phyloP scores from a whole-genome alignment of 2,113 vertebrate genomes.

The Acinonyx jubatus region DNA sequence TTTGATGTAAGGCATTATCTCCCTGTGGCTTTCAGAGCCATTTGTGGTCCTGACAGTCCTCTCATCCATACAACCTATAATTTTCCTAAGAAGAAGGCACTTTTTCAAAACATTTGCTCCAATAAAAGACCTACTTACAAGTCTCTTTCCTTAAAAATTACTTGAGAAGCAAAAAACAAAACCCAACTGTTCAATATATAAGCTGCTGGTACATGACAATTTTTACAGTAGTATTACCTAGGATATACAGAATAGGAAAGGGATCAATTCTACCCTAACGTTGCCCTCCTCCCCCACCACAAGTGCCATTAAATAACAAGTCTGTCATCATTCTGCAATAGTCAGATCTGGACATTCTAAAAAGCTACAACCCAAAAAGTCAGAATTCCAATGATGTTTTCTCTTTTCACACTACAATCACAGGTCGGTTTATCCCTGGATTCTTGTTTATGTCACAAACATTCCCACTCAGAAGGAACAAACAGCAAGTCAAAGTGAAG shows the following conservation, averaged over 20 bases:
- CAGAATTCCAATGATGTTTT: background rate
- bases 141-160: constrained; percentile 36
- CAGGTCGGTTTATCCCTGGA: constrained; percentile 41
- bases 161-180: background rate
- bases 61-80: constrained; percentile 42
- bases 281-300: background rate
- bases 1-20: constrained; percentile 24
- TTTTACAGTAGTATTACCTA: background rate
- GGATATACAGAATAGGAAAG: background rate
- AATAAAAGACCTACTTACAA: background rate
- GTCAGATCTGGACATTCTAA: background rate
- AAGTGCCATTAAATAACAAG: background rate
- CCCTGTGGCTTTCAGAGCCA: constrained; percentile 45
- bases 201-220: background rate
- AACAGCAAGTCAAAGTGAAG: constrained; percentile 22
- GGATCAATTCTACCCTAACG: background rate
- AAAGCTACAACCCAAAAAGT: background rate
- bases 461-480: background rate
- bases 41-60: constrained; percentile 29
- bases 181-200: background rate
- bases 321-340: background rate
- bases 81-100: constrained; percentile 51
- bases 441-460: constrained; percentile 22
- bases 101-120: constrained; percentile 56
- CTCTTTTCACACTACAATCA: background rate